Evolutionary conservation across 2,797 vertebrate species (phyloP), one percentile per base, ranked within the genome.

Genomic region (Orestias chungarensis): DNA sequence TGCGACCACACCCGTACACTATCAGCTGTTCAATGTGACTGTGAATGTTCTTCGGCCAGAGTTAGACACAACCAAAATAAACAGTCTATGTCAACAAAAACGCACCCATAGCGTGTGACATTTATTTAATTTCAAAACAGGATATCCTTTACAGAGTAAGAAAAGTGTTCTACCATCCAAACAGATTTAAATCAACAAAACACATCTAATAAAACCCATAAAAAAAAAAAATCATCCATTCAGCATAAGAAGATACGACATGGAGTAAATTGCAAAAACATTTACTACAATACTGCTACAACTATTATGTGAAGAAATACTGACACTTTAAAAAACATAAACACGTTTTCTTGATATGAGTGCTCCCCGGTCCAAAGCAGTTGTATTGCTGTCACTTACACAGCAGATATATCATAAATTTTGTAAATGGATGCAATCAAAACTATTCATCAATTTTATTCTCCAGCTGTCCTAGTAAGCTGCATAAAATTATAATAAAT

Each of bases 31-130:
- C 71, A 11, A 9, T 74, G 40, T 66, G 70, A 52, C 31, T 54
- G 69, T 29, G 66, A 70, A 70, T 57, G 46, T 47, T 44, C 33
- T 62, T 50, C 70, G n/a, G 43, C 74, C n/a, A 44, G 52, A 31
- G 20, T 50, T 64, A 62, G 49, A n/a, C 57, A 35, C 43, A n/a
- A 6, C 46, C 61, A 43, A 59, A 70, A 55, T 23, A 74, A 79
- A 54, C 47, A 50, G 23, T 43, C 44, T 73, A 54, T 76, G 62
- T 78, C 61, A 78, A 31, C 75, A 76, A 8, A 73, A 46, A 66
- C 76, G 70, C 78, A 71, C 76, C 76, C 54, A 52, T 31, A 57
- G 47, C 38, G 65, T 29, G 23, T 38, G 70, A 64, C 59, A 71
- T 68, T 64, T 42, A 70, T 57, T 54, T 47, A 43, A 15, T 46